Evolutionary conservation across 2,888 invertebrate species (phyloP).

Genomic region (Ophion ellenae): DNA sequence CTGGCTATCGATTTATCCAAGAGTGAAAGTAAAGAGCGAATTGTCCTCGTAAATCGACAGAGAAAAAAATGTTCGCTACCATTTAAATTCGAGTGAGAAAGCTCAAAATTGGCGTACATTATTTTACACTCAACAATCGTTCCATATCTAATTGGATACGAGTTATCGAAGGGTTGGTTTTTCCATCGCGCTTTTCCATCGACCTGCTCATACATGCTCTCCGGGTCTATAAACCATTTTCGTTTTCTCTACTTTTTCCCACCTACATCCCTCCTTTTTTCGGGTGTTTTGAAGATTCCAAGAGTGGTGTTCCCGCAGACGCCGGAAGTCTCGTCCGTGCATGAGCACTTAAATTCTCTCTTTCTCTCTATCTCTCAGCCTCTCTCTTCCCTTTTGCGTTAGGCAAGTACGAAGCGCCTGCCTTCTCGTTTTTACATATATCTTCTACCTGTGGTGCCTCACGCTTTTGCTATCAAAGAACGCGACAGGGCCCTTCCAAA

Average conservation of each 20-base stretch:
- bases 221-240: constrained; percentile 23
- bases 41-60: not conserved
- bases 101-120: not conserved
- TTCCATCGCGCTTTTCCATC: constrained; percentile 32
- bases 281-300: constrained; percentile 43
- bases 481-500: constrained; percentile 54
- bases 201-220: constrained; percentile 37
- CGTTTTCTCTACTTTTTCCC: constrained; percentile 18
- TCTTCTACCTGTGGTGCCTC: constrained; percentile 44
- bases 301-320: constrained; percentile 48
- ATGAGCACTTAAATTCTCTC: constrained; percentile 64
- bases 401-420: constrained; percentile 57
- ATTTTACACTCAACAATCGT: not conserved
- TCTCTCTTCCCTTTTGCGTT: constrained; percentile 56
- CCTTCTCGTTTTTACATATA: constrained; percentile 55
- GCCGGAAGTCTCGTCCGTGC: constrained; percentile 66
- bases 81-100: not conserved
- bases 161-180: constrained; percentile 30
- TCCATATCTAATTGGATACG: not conserved
- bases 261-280: constrained; percentile 18
- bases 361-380: constrained; percentile 24
- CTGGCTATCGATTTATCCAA: not conserved
- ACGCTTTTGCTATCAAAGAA: constrained; percentile 62
- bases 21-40: not conserved
- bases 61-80: not conserved